Conservation (phyloP, 2,888 invertebrate genomes). For the Diarsia dahlii region DNA sequence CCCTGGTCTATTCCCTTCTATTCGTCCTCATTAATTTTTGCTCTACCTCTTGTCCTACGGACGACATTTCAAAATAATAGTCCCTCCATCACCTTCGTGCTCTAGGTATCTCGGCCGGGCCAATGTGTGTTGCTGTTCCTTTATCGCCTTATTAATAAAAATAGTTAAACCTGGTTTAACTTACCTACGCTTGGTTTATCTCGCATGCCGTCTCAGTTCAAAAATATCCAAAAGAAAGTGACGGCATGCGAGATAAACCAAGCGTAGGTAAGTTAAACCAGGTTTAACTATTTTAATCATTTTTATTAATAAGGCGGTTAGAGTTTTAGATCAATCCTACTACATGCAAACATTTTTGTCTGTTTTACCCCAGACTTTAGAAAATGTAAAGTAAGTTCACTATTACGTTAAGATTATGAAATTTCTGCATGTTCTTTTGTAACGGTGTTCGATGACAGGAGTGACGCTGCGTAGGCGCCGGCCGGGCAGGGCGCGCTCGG, state of each 20-base stretch:
- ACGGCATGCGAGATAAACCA: too few relatives aligned
- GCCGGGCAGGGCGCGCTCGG: constrained; percentile 38
- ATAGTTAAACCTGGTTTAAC: too few relatives aligned
- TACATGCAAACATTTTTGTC: neutral
- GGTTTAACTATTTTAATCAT: too few relatives aligned
- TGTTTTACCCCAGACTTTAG: neutral
- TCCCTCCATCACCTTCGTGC: neutral
- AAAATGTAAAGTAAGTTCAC: constrained; percentile 1
- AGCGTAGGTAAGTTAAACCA: too few relatives aligned
- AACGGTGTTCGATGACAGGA: constrained; percentile 45
- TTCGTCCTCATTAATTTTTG: neutral
- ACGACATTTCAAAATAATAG: too few relatives aligned
- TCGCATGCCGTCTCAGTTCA: too few relatives aligned
- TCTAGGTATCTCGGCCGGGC: too few relatives aligned
- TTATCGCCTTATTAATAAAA: too few relatives aligned
- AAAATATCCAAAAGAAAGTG: too few relatives aligned
- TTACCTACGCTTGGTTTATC: too few relatives aligned
- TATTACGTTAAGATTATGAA: neutral
- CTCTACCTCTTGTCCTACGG: too few relatives aligned
- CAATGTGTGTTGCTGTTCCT: neutral
- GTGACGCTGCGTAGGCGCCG: constrained; percentile 52
- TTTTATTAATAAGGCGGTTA: too few relatives aligned
- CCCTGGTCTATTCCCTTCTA: neutral
- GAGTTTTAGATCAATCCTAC: neutral
- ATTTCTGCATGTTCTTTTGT: constrained; percentile 7